A percentile compares a stretch with the other conserved stretches of the same genome.
These are phyloP conservation scores for Parthenolecanium corni DNA, from an alignment of 2,888 invertebrate species.

Conservation along the genomic window DNA sequence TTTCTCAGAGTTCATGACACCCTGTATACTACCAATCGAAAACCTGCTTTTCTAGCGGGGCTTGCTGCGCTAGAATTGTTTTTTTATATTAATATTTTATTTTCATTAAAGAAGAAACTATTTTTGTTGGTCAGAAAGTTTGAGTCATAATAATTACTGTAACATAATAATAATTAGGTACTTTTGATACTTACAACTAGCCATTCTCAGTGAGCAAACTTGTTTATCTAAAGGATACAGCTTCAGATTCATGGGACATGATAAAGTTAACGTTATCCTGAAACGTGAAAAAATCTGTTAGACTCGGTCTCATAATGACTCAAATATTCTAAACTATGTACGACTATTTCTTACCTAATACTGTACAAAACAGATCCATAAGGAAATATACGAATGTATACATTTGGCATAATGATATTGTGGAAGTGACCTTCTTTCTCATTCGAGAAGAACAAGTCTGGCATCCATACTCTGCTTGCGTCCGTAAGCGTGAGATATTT, in stretches of 20 bases:
- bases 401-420: conserved; percentile 95
- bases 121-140: no score
- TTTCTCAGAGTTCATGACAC: no score
- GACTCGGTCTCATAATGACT: neutral
- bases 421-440: conserved; percentile 97
- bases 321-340: neutral
- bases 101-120: no score
- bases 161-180: no score
- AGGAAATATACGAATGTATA: conserved; percentile 91
- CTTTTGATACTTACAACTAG: conserved; percentile 75
- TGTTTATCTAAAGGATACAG: conserved; percentile 93
- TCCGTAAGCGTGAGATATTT: conserved; percentile 88
- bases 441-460: conserved; percentile 94
- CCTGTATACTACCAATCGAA: no score
- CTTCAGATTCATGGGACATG: conserved; percentile 95
- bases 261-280: conserved; percentile 87
- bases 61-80: no score
- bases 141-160: no score
- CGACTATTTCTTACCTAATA: conserved; percentile 52
- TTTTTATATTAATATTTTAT: no score
- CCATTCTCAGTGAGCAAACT: conserved; percentile 87
- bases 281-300: conserved; percentile 30
- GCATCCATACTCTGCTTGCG: conserved; percentile 95
- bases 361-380: conserved; percentile 92
- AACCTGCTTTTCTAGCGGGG: no score